phyloP scores from a whole-genome alignment of 2,888 invertebrate species.

The Galerucella calmariensis region DNA sequence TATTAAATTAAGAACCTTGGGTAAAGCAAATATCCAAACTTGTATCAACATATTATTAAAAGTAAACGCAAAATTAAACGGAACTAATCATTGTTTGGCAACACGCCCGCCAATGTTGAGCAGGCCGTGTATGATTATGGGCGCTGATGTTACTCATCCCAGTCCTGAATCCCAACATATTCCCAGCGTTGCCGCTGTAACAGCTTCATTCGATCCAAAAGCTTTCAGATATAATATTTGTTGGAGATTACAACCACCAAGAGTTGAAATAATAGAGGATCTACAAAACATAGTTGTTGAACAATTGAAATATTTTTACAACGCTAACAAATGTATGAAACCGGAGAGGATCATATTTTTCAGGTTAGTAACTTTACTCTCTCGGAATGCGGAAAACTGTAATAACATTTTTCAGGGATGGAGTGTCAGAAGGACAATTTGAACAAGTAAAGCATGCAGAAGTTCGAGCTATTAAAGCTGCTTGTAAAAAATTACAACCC shows the following conservation, averaged over 20 bases:
- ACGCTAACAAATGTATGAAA: conserved; percentile 62
- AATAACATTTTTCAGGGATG: conserved; percentile 79
- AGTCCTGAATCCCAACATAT: conserved; percentile 77
- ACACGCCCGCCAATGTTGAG: conserved; percentile 48
- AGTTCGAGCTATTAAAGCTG: conserved; percentile 74
- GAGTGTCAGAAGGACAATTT: conserved; percentile 90
- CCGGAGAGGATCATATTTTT: conserved; percentile 79
- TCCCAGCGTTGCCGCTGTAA: conserved; percentile 79
- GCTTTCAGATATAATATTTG: conserved; percentile 81
- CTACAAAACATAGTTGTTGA: conserved; percentile 69
- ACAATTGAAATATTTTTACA: conserved; percentile 72
- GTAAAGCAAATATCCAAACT: conserved; percentile 70
- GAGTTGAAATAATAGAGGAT: conserved; percentile 80
- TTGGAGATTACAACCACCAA: conserved; percentile 80
- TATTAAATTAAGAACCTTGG: conserved; percentile 69
- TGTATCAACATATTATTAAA: conserved; percentile 77
- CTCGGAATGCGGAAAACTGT: too few relatives aligned
- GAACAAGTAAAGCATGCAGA: conserved; percentile 75
- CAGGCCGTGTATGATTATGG: conserved; percentile 71
- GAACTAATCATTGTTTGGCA: conserved; percentile 74
- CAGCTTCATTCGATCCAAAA: conserved; percentile 76
- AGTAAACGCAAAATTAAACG: conserved; percentile 86
- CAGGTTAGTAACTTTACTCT: conserved; percentile 73
- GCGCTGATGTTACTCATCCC: conserved; percentile 95
- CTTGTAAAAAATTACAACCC: conserved; percentile 68